Conservation (phyloP, 2,113 vertebrate genomes). For the Burhinus oedicnemus region DNA sequence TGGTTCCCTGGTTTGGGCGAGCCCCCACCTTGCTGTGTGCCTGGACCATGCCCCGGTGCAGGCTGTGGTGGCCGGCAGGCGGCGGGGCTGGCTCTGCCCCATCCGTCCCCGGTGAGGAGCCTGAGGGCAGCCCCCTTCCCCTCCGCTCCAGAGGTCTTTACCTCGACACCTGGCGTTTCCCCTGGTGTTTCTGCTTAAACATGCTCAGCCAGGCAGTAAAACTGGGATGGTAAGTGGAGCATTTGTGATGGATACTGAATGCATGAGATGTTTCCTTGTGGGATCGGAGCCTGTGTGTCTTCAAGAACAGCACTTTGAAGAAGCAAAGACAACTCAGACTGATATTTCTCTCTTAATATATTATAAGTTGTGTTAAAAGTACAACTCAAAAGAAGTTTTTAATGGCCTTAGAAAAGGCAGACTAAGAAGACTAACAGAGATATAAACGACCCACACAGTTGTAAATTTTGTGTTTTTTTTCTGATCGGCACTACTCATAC, state of each 20-base stretch:
- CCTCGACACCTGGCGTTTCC: rapidly evolving
- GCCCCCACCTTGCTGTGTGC: background rate
- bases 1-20: background rate
- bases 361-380: background rate
- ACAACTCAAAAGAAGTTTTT: background rate
- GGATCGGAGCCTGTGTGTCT: background rate
- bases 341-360: background rate
- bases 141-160: background rate
- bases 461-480: background rate
- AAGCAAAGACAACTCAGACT: background rate
- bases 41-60: rapidly evolving
- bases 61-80: rapidly evolving
- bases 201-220: background rate
- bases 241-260: background rate
- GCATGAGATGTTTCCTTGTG: background rate
- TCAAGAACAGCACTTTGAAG: background rate
- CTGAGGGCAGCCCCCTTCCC: rapidly evolving
- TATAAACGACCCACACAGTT: background rate
- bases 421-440: background rate
- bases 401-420: background rate
- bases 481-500: background rate
- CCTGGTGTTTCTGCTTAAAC: background rate
- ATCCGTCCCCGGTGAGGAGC: rapidly evolving
- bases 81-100: background rate
- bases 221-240: background rate